Evolutionary conservation across 2,113 vertebrate species (phyloP), one percentile per base, ranked within the genome.

Genomic region (Gracilinanus agilis): DNA sequence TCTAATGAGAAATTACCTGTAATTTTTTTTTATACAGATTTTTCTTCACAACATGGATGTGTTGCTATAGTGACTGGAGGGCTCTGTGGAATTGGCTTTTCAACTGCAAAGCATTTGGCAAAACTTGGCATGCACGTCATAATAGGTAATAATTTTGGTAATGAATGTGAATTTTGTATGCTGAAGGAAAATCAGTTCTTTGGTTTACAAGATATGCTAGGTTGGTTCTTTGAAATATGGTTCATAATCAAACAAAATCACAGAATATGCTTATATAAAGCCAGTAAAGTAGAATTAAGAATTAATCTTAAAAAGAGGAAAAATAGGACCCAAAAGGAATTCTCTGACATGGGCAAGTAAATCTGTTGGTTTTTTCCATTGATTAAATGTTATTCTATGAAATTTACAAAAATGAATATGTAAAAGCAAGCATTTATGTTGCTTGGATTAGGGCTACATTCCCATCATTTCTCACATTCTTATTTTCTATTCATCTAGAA

Each of bases 21-120:
- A 0, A 0, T 67, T 93, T 13, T 95, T 98, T 89, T 95, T 96
- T 75, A 53, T 95, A 61, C 97, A 99, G 99, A 96, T 97, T 97
- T 99, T 90, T 98, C 99, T 95, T 98, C 95, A 89, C 99, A 99
- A 97, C 98, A 99, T 94, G 99, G 98, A 97, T 99, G 99, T 92
- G 99, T 99, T 98, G 99, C 99, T 96, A 98, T 99, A 94, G 99
- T 99, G 98, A 99, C 99, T 13, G 99, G 99, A 94, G 99, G 99
- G 44, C 96, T 99, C 92, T 98, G 98, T 97, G 99, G 99, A 96
- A 99, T 99, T 96, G 99, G 99, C 95, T 99, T 98, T 94, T 98
- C 99, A 96, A 99, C 99, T 2, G 99, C 98, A 34, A 99, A 97
- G 98, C 98, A 98, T 53, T 99, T 99, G 98, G 98, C 99, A 55